phyloP scores from a whole-genome alignment of 1,140 invertebrate genomes.

The Cydia strobilella region DNA sequence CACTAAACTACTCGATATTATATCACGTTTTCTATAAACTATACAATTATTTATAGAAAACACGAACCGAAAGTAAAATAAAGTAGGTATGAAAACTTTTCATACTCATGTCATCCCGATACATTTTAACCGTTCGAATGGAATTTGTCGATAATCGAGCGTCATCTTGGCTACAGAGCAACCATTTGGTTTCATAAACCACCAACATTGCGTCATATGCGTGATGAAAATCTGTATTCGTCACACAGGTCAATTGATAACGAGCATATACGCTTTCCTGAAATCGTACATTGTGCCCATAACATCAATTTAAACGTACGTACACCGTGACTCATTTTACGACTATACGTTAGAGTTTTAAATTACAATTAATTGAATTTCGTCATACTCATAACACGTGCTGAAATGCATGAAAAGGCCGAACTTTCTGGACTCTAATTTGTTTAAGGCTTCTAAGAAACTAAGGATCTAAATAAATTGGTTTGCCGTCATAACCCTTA shows the following conservation, averaged over 20 bases:
- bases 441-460: neutral
- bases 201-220: neutral
- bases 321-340: slow-evolving; percentile 2
- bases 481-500: neutral
- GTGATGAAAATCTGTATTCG: neutral
- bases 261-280: neutral
- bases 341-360: neutral
- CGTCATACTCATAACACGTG: slow-evolving; percentile 6
- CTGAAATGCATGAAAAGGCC: neutral
- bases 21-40: too few species aligned
- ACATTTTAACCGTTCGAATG: too few species aligned
- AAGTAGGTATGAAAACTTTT: too few species aligned
- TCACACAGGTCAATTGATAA: neutral
- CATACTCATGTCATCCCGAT: too few species aligned
- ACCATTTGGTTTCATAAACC: neutral
- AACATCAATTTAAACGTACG: neutral
- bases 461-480: neutral
- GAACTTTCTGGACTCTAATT: neutral
- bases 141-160: too few species aligned
- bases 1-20: too few species aligned
- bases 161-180: too few species aligned
- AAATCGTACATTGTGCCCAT: neutral
- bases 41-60: too few species aligned
- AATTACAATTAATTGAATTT: neutral
- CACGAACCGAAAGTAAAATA: too few species aligned